These are phyloP conservation scores for Nowickia ferox DNA, from an alignment of 2,888 invertebrate species.

Conservation along the genomic window DNA sequence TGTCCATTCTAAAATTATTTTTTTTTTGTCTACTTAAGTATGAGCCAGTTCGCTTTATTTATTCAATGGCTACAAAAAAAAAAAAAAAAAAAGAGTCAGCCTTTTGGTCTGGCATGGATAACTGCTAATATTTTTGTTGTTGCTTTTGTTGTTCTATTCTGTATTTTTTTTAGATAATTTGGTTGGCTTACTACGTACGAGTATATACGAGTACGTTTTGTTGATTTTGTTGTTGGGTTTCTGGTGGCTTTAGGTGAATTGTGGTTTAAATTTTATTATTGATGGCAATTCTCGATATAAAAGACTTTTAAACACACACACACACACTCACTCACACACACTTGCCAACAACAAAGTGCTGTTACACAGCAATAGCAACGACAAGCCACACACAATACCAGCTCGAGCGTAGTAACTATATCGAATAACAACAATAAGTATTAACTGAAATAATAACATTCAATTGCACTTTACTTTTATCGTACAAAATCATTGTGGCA, in stretches of 20 bases:
- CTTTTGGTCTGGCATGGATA: slow-evolving; percentile 10
- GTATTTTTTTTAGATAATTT: slow-evolving; percentile 42
- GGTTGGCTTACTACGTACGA: slow-evolving; percentile 37
- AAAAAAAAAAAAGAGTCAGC: slow-evolving; percentile 38
- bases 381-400: slow-evolving; percentile 75
- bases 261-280: slow-evolving; percentile 74
- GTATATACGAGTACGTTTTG: slow-evolving; percentile 34
- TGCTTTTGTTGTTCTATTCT: slow-evolving; percentile 17
- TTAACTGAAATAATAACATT: slow-evolving; percentile 72
- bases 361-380: slow-evolving; percentile 71
- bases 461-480: slow-evolving; percentile 73
- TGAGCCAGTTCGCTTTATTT: slow-evolving; percentile 25
- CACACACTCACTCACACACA: slow-evolving; percentile 19
- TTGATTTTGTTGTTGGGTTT: slow-evolving; percentile 45
- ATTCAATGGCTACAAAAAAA: slow-evolving; percentile 45
- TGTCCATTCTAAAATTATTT: slow-evolving; percentile 56
- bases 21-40: neutral
- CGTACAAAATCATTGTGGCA: slow-evolving; percentile 62
- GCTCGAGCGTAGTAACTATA: slow-evolving; percentile 58
- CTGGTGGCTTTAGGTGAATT: slow-evolving; percentile 70
- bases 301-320: slow-evolving; percentile 43
- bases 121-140: slow-evolving; percentile 21
- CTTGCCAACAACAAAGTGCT: slow-evolving; percentile 25
- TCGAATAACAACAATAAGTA: slow-evolving; percentile 72
- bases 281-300: slow-evolving; percentile 73